phyloP scores from a whole-genome alignment of 2,888 invertebrate species.

The Ormyrus labotus region DNA sequence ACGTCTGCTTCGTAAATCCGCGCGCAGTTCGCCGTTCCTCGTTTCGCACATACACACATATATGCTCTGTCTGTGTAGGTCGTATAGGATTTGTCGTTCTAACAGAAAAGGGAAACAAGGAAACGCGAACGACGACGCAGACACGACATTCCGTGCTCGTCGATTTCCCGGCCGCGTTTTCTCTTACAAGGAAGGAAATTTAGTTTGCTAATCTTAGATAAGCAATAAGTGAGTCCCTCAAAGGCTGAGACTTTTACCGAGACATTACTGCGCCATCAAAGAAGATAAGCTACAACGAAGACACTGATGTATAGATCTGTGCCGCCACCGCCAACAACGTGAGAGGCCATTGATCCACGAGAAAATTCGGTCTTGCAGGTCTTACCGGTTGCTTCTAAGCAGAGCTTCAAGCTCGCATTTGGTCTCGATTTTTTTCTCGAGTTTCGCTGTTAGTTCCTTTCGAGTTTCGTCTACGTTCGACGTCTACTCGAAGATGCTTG shows the following conservation, averaged over 20 bases:
- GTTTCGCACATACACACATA: constrained; percentile 25
- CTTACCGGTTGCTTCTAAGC: neutral
- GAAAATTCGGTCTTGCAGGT: constrained; percentile 24
- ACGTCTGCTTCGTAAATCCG: constrained; percentile 32
- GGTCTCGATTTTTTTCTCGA: neutral
- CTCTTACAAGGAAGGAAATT: too few species aligned
- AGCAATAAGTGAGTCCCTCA: neutral
- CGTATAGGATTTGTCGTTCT: neutral
- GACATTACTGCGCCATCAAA: neutral
- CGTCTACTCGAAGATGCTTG: too few species aligned
- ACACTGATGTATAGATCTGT: neutral
- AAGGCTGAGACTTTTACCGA: neutral
- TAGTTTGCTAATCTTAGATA: too few species aligned
- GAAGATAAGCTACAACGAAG: too few species aligned
- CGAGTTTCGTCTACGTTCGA: neutral
- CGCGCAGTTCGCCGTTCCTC: constrained; percentile 38
- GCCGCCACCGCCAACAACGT: constrained; percentile 5
- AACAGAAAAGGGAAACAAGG: constrained; percentile 37
- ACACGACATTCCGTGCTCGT: neutral
- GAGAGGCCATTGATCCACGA: constrained; percentile 41
- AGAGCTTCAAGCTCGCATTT: neutral
- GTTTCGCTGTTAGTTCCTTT: too few species aligned
- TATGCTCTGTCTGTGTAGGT: neutral
- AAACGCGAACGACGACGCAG: constrained; percentile 22
- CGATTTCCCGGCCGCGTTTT: constrained; percentile 12